These are phyloP conservation scores for Cyrtodaria siliqua DNA, from an alignment of 2,888 invertebrate genomes.

Conservation along the genomic window DNA sequence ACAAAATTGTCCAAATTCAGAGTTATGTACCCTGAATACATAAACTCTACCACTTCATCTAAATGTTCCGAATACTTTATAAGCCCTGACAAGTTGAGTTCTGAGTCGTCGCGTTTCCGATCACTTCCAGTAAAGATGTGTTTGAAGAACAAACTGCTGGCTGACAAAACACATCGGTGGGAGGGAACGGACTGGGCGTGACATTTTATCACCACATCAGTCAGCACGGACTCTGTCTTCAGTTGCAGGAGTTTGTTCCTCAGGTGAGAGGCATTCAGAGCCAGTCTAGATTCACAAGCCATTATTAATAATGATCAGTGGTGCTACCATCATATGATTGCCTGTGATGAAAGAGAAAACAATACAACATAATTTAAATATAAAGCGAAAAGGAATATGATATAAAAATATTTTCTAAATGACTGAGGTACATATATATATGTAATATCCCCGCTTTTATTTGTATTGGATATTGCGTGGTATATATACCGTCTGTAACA, in stretches of 20 bases:
- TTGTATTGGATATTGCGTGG: no score
- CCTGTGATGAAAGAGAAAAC: no score
- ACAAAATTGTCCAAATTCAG: background rate
- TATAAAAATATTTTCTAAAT: no score
- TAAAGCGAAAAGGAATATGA: no score
- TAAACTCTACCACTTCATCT: slow-evolving; percentile 1
- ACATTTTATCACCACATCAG: background rate
- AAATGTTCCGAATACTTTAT: background rate
- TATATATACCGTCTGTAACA: no score
- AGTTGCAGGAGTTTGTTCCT: background rate
- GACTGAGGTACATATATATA: no score
- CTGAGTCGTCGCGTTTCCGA: background rate
- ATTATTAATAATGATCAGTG: no score
- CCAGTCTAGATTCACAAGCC: no score
- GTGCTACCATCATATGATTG: no score
- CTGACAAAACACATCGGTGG: background rate
- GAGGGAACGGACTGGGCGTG: background rate
- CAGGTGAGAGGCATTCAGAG: no score
- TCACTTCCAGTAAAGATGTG: background rate
- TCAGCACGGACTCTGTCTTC: background rate
- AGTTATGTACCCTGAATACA: background rate
- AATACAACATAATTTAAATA: no score
- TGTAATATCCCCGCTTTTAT: no score
- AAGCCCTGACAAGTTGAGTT: background rate
- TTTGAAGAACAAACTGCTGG: slow-evolving; percentile 1